Evolutionary conservation across 2,113 vertebrate genomes (phyloP).

Genomic region (Petrocephalus zakoni): DNA sequence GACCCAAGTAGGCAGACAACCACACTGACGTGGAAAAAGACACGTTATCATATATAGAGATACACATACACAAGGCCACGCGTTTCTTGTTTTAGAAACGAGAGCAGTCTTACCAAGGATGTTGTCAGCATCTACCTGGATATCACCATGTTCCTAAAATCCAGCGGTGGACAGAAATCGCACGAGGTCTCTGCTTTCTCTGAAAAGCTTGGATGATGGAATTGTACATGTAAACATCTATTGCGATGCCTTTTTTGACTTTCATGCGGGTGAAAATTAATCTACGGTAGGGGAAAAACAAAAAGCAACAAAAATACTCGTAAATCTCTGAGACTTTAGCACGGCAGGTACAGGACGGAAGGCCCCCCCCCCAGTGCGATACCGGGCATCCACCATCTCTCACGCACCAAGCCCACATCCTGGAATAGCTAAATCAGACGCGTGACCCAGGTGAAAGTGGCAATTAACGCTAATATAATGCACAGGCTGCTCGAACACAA

Average conservation of each 20-base stretch:
- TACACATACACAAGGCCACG: neutral
- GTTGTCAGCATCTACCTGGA: neutral
- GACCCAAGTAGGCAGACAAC: neutral
- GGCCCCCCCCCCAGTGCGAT: neutral
- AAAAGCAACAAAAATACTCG: neutral
- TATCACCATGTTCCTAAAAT: neutral
- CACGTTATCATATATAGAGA: neutral
- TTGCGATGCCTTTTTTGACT: neutral
- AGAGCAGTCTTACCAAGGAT: neutral
- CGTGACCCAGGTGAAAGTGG: neutral
- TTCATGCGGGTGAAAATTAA: neutral
- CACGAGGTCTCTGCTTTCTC: neutral
- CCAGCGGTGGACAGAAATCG: neutral
- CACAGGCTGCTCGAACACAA: neutral
- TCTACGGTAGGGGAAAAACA: neutral
- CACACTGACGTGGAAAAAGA: neutral
- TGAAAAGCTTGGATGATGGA: neutral
- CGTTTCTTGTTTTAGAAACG: neutral
- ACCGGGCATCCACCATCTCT: neutral
- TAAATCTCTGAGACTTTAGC: neutral
- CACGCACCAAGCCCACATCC: neutral
- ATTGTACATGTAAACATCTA: neutral
- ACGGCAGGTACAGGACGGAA: neutral
- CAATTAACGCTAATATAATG: neutral
- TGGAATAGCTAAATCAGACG: neutral